Base-by-base conservation (phyloP, 2,888 invertebrate genomes). In the Phragmatobia fuliginosa region DNA sequence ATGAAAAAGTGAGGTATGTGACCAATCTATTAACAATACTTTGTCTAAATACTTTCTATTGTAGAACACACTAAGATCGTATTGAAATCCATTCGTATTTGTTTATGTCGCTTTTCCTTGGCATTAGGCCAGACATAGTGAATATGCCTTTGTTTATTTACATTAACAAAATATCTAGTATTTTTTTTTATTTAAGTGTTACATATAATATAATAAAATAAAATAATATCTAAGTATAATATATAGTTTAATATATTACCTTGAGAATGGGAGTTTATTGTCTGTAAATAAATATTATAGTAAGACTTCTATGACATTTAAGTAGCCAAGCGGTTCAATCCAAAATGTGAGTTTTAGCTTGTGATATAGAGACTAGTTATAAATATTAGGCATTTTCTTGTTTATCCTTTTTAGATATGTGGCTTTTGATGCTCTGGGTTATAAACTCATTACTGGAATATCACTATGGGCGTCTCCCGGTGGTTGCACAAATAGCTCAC, bases 391-490 rank as follows among this genome's bases (percentile, higher is more conserved):
- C 71, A 75, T 73, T 76, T 56, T 80, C 73, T 78, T 78, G 74
- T 70, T 73, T 81, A 58, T 73, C 28, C 70, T 62, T 94, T 94
- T 64, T 91, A 97, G 98, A 86, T 98, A 97, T 94, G 97, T 98
- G 60, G 97, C 97, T 45, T 98, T 98, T 90, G 98, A 98, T 90
- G 96, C 97, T 61, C 92, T 97, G 68, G 98, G 98, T 11, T 96
- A 97, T 83, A 97, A 97, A 90, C 91, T 98, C 59, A 98, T 98
- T 85, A 98, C 98, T 2, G 98, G 98, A 21, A 98, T 98, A 85
- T 97, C 97, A 2, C 82, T 94, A 25, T 92, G 92, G 90, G 80
- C 88, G 58, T 88, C 83, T 71, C 71, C 87, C 2, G 86, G 83
- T 7, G 85, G 86, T 14, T 49, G 76, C n/a, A 78, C 83, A 1